Base-by-base conservation (phyloP, 1,140 invertebrate species). In the Centruroides sculpturatus region DNA sequence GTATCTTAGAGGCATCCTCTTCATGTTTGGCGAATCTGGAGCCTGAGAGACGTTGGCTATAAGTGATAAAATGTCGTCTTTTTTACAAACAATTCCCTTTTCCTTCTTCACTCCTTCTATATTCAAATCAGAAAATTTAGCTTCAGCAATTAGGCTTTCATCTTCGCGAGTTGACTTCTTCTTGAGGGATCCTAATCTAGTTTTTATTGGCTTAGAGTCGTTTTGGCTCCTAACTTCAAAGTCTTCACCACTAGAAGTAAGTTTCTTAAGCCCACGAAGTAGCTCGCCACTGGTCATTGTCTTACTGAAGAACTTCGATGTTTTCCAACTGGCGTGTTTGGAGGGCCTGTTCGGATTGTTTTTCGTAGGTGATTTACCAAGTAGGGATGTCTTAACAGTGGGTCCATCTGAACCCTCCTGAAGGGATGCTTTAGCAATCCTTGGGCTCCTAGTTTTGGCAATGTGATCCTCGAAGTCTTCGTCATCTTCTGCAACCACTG, bases 271-370 rank as follows among this genome's bases (percentile, higher is more conserved):
- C 9, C 61, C 55, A 35, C 59, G 59, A 13, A 63, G 34, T 0
- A 63, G 41, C n/a, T 63, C 61, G 13, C 61, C 61, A 5, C 57
- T 59, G 5, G 61, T 55, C 61, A 63, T 63, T 41, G 57, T 63
- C 12, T 50, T 36, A 46, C 61, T 63, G 46, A 63, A 63, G 36
- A 63, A 63, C 5, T 63, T 63, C 3, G 61, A 63, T 6, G 48
- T 59, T 34, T 63, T 63, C 61, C 61, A 63, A 1, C 53, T 55
- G 3, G 57, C 57, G 9, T 63, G 55, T 48, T 63, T 63, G 3
- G 61, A 58, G 3, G 61, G 59, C n/a, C 55, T 57, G 5, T 34
- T 49, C 34, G 41, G 12, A 10, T 9, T 55, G 41, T 41, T 41
- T 41, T 41, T 41, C 41, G 41, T 41, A 6, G 41, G 41, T 2